Evolutionary conservation across 2,113 vertebrate genomes (phyloP), one percentile per base, ranked within the genome.

Genomic region (human): DNA sequence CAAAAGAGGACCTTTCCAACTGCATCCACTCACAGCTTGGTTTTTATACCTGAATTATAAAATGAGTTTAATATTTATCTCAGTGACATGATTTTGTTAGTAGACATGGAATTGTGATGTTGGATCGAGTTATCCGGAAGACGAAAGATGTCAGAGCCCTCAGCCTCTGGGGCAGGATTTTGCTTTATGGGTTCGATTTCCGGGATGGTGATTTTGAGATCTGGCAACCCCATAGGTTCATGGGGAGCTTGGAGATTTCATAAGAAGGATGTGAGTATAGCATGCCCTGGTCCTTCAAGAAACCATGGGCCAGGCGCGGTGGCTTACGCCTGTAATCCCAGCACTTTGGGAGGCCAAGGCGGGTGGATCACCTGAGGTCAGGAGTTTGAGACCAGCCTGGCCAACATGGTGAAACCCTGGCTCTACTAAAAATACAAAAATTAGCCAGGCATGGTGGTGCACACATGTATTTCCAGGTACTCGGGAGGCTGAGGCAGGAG

Each of bases 111-210:
- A 23, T 12, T 32, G 48, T 25, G 3, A 1, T 2, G 9, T 59
- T 1, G 2, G 27, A 20, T 66, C 22, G 0, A 0, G 22, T 22
- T 4, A 30, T 2, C 20, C 0, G 0, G 64, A 9, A 1, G 0
- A 0, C 0, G 2, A 1, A 79, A 45, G 30, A 3, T n/a, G n/a
- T 75, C 52, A 25, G 27, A 72, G 0, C 12, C 3, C 18, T 10
- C 0, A 1, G n/a, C 11, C 5, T 35, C 18, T 23, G 12, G 5
- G 43, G 18, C 3, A 12, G 20, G 27, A 17, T 6, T 25, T 6
- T 18, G 1, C 16, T 55, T 16, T 23, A 16, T 5, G 6, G 30
- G 48, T 20, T 57, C 57, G 35, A 0, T 45, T n/a, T 4, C 59
- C 6, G 38, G 25, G 17, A 2, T 45, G 10, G 10, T 45, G 23